phyloP scores from a whole-genome alignment of 2,888 invertebrate species.

The Gonocerus acuteangulatus region DNA sequence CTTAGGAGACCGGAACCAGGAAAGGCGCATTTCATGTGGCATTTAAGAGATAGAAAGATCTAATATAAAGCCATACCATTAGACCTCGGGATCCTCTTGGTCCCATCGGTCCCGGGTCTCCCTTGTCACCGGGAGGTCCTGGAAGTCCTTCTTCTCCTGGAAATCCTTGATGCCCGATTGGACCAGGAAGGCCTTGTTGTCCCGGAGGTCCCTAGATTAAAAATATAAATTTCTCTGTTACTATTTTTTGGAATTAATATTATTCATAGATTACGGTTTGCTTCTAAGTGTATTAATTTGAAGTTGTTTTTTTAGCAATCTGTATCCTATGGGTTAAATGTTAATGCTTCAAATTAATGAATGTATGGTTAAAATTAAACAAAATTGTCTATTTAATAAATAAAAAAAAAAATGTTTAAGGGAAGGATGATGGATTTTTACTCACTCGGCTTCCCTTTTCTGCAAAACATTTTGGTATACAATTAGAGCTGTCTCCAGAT shows the following conservation, averaged over 20 bases:
- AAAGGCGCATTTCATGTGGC: too few species aligned
- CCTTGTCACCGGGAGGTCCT: constrained; percentile 65
- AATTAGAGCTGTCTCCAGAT: constrained; percentile 42
- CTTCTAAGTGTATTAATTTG: constrained; percentile 37
- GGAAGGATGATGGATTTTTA: too few species aligned
- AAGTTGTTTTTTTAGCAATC: too few species aligned
- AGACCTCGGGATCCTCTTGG: constrained; percentile 76
- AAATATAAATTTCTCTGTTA: constrained; percentile 52
- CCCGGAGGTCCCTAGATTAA: constrained; percentile 64
- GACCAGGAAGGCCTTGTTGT: constrained; percentile 69
- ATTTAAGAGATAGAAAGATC: too few species aligned
- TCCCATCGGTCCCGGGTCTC: constrained; percentile 73
- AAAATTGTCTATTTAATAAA: background rate
- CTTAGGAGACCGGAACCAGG: too few species aligned
- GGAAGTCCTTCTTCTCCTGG: constrained; percentile 61
- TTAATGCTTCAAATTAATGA: background rate
- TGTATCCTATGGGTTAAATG: too few species aligned
- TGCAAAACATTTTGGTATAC: constrained; percentile 78
- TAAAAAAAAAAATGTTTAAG: background rate
- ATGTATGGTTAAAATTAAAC: constrained; percentile 1
- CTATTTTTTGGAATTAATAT: constrained; percentile 88
- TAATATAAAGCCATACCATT: constrained; percentile 54
- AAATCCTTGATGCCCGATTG: constrained; percentile 64
- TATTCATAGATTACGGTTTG: constrained; percentile 54
- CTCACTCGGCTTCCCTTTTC: constrained; percentile 74